Percentiles rank a stretch among this genome's conserved stretches.
Conservation (phyloP, 92 coral and sea anemone species). For the Blastomussa wellsi region DNA sequence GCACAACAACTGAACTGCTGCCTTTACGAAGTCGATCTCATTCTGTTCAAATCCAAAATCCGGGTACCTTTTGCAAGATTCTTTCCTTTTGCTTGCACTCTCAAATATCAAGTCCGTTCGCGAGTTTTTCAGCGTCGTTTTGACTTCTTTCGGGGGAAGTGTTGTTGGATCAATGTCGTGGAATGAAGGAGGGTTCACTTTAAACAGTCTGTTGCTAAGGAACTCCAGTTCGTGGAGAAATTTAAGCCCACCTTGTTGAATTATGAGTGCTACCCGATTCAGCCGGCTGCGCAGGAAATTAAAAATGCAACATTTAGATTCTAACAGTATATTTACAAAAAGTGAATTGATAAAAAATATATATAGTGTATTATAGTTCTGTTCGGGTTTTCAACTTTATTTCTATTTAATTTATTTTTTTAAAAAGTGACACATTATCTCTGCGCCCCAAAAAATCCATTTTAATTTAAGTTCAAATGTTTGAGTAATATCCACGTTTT, state of each 20-base stretch:
- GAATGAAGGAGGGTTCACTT: conserved; percentile 68
- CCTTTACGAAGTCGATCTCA: conserved; percentile 69
- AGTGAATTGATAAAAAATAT: too few species aligned
- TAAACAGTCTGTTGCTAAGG: conserved; percentile 67
- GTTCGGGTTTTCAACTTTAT: too few species aligned
- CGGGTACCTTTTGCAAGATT: conserved; percentile 28
- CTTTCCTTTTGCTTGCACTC: conserved; percentile 18
- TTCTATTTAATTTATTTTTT: too few species aligned
- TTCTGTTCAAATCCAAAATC: conserved; percentile 63
- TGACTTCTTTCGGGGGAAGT: conserved; percentile 74
- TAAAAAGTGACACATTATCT: too few species aligned
- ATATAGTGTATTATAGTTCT: too few species aligned
- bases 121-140: conserved; percentile 51
- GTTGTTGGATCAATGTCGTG: conserved; percentile 75
- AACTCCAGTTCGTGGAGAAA: conserved; percentile 61
- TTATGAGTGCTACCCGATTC: conserved; percentile 55
- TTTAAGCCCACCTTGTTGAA: conserved; percentile 70
- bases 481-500: too few species aligned
- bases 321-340: too few species aligned
- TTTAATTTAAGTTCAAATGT: too few species aligned
- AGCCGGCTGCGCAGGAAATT: conserved; percentile 8
- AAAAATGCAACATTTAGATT: background rate
- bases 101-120: conserved; percentile 55
- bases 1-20: conserved; percentile 49
- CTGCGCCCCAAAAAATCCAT: too few species aligned